Percentiles rank a stretch among this genome's conserved stretches.
Evolutionary conservation across 2,888 invertebrate species (phyloP).

Genomic region (Zaprionus obscuricornis): DNA sequence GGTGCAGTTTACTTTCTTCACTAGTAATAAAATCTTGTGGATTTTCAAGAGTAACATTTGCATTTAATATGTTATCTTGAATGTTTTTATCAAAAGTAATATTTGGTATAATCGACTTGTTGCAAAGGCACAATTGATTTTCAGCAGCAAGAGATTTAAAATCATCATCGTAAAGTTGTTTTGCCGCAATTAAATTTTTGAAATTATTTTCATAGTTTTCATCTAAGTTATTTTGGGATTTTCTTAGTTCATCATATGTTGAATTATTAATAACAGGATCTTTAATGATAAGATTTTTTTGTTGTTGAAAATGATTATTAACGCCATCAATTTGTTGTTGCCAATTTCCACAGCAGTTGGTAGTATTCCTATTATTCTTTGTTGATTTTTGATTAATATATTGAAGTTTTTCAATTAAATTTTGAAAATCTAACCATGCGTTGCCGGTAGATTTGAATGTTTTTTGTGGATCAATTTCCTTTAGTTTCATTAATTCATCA

Average conservation of each 20-base stretch:
- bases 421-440: conserved; percentile 20
- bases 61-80: not conserved
- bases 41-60: not conserved
- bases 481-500: conserved; percentile 28
- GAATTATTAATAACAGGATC: not conserved
- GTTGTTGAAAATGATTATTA: not conserved
- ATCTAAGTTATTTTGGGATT: not conserved
- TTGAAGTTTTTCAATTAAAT: conserved; percentile 28
- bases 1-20: not conserved
- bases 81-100: not conserved
- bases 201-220: not conserved
- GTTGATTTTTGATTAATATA: not conserved
- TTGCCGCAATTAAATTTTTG: not conserved
- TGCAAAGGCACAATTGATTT: not conserved
- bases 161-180: not conserved
- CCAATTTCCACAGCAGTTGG: conserved; percentile 38
- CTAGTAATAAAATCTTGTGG: not conserved
- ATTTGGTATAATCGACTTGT: too few species aligned
- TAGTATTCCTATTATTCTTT: not conserved
- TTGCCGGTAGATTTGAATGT: conserved; percentile 6
- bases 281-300: not conserved
- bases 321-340: not conserved
- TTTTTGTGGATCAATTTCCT: not conserved
- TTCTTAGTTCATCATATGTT: not conserved
- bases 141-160: not conserved